A percentile compares a stretch with the other conserved stretches of the same genome.
Evolutionary conservation across 2,797 vertebrate genomes (phyloP).

Genomic region (Artibeus lituratus): DNA sequence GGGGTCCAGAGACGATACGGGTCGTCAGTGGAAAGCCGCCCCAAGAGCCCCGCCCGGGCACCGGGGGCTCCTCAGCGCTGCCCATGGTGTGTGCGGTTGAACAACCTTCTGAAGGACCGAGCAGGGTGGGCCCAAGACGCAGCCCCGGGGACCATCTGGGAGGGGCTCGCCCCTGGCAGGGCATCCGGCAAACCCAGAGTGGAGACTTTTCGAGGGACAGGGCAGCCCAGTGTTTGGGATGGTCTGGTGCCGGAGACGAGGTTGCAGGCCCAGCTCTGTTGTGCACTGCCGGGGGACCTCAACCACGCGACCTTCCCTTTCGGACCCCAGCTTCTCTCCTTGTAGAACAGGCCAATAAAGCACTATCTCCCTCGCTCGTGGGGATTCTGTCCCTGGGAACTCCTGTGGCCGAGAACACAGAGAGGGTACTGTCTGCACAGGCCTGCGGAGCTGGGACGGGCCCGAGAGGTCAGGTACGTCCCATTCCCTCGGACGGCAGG

Average conservation of each 20-base stretch:
- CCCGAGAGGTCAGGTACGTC: not conserved
- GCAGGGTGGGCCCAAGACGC: rapidly evolving
- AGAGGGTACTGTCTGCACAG: too few species aligned
- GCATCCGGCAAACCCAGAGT: not conserved
- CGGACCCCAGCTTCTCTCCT: not conserved
- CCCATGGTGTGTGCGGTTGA: not conserved
- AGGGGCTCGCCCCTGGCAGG: not conserved
- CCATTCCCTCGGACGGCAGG: not conserved
- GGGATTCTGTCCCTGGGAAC: not conserved
- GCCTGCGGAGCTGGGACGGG: not conserved
- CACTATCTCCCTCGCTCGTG: rapidly evolving
- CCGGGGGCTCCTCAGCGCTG: not conserved
- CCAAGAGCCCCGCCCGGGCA: not conserved
- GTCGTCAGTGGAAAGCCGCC: not conserved
- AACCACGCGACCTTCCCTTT: not conserved
- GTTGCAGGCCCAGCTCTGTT: not conserved
- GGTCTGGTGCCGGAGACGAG: not conserved
- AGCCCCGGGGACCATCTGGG: not conserved
- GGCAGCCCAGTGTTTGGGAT: not conserved
- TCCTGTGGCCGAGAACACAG: not conserved
- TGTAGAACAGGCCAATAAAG: not conserved
- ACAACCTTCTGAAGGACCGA: not conserved
- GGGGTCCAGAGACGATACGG: rapidly evolving
- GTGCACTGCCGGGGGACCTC: rapidly evolving
- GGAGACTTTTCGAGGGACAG: not conserved